Conservation (phyloP, 1,140 invertebrate species). For the Oscheius sp. region DNA sequence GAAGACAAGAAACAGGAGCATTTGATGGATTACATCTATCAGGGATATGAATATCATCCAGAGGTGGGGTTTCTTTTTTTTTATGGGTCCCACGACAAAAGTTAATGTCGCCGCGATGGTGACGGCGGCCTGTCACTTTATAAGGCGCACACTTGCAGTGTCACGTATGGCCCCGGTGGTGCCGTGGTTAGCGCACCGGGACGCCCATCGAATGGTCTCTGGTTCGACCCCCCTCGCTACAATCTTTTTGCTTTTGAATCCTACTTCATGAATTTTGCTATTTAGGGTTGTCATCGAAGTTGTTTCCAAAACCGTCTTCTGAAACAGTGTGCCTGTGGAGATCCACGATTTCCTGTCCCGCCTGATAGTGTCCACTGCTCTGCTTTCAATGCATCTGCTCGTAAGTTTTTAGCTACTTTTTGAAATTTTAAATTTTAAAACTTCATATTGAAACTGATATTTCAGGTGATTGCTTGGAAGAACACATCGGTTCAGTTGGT, state of each 20-base stretch:
- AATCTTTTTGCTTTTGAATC: no score
- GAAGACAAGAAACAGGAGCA: background rate
- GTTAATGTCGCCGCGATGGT: no score
- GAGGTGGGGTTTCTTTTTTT: slow-evolving; percentile 1
- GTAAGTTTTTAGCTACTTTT: background rate
- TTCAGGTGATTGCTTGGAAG: slow-evolving; percentile 31
- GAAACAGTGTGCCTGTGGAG: slow-evolving; percentile 28
- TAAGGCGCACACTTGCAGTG: no score
- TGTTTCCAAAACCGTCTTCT: slow-evolving; percentile 36
- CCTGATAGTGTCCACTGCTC: slow-evolving; percentile 23
- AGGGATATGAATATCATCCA: slow-evolving; percentile 30
- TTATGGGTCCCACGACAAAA: no score
- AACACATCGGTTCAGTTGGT: slow-evolving; percentile 26
- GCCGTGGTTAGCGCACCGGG: no score
- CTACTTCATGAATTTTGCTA: background rate
- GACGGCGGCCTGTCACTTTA: no score
- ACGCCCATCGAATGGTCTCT: no score
- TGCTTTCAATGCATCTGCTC: slow-evolving; percentile 35
- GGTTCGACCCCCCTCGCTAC: no score
- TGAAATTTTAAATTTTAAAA: background rate
- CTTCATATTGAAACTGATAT: background rate
- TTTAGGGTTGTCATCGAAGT: slow-evolving; percentile 36
- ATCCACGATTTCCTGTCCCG: slow-evolving; percentile 34
- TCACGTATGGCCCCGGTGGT: no score
- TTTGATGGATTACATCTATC: slow-evolving; percentile 24